phyloP scores from a whole-genome alignment of 2,888 invertebrate species.

The Ernsta delagoae region DNA sequence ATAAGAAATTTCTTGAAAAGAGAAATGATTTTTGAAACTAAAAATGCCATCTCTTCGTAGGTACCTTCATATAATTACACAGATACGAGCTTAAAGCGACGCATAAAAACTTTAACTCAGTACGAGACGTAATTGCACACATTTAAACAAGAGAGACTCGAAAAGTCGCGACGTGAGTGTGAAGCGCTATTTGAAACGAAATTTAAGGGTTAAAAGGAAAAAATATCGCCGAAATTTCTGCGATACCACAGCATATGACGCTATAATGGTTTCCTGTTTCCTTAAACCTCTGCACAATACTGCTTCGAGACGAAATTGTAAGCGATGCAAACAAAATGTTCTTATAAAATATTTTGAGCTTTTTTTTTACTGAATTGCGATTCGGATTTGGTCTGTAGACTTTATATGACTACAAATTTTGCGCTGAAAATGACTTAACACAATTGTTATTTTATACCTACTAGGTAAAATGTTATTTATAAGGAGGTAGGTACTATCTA shows the following conservation, averaged over 20 bases:
- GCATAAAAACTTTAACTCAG: constrained; percentile 1
- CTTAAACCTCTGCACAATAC: constrained; percentile 67
- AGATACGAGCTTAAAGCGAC: not conserved
- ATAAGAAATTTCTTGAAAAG: too few relatives aligned
- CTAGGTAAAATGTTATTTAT: too few relatives aligned
- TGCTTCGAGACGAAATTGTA: constrained; percentile 67
- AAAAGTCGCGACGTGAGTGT: constrained; percentile 20
- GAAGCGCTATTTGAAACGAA: constrained; percentile 21
- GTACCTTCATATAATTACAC: not conserved
- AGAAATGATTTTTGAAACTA: too few relatives aligned
- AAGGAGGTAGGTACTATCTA: too few relatives aligned
- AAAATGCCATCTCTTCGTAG: too few relatives aligned
- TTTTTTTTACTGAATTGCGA: constrained; percentile 41
- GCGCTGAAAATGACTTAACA: too few relatives aligned
- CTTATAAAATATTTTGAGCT: constrained; percentile 52
- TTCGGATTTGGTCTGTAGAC: constrained; percentile 40
- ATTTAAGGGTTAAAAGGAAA: constrained; percentile 27
- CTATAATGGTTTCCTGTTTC: constrained; percentile 80
- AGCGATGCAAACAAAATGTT: constrained; percentile 53
- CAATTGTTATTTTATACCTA: too few relatives aligned
- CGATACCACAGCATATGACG: constrained; percentile 66
- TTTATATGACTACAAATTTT: too few relatives aligned
- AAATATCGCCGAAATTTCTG: constrained; percentile 63
- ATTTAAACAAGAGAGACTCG: constrained; percentile 18
- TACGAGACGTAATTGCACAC: constrained; percentile 25